Base-by-base conservation (phyloP, 2,113 vertebrate genomes). In the Hylia prasina region DNA sequence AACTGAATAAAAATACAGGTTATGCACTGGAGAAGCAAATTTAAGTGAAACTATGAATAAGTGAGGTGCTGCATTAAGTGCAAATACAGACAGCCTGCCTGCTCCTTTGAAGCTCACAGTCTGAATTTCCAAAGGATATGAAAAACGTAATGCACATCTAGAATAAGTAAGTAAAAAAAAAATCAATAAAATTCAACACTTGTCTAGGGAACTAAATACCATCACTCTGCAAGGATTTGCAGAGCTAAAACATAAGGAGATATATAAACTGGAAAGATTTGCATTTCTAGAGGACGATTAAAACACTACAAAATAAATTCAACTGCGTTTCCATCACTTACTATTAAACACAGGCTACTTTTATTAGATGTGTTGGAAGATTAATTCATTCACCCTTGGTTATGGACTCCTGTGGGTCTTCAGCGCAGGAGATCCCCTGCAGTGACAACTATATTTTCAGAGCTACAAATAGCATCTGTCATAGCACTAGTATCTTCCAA, bases 391-490 rank as follows among this genome's bases (percentile, higher is more conserved):
- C 70, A 93, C 78, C 81, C 79, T 86, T 86, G 54, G 89, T 78
- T 80, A 64, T 53, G 70, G 94, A 85, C 76, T 96, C 87, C 88
- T 72, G 27, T 45, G 93, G 47, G 87, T 89, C 80, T 80, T 90
- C 87, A 85, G 75, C 14, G 71, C 64, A 71, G 86, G 92, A 95
- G 80, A 93, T 87, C 69, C 97, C 92, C 80, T 84, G 77, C 94
- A 93, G 94, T 97, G 97, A 97, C 95, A 97, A 93, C 91, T 92
- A 0, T 68, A 87, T 96, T 97, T 97, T 73, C 91, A 94, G 70
- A 97, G 83, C 89, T 92, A 61, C 68, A 81, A 82, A 97, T 64
- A 91, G 81, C 94, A 95, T 95, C 93, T 97, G 96, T 93, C 96
- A 92, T n/a, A 58, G 31, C 0, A 2, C 80, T 80, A 79, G 66